phyloP scores from a whole-genome alignment of 2,797 vertebrate species.

The Danionella dracula region DNA sequence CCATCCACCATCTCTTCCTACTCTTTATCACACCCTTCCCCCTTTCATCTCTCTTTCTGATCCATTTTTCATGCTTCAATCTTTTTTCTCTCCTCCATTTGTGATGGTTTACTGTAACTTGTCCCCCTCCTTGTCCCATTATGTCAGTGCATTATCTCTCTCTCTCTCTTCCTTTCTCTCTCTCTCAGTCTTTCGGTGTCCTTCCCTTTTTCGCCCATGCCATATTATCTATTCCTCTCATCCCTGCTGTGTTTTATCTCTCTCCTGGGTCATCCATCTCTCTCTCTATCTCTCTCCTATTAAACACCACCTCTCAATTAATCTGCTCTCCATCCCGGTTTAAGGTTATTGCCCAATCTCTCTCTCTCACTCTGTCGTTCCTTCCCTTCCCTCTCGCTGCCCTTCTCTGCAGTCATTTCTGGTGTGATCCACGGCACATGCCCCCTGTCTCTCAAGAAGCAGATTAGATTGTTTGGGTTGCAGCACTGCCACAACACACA shows the following conservation, averaged over 20 bases:
- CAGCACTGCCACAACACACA: slow-evolving; percentile 22
- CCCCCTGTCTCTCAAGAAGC: slow-evolving; percentile 22
- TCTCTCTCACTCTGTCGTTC: slow-evolving; percentile 20
- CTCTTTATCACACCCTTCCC: slow-evolving; percentile 30
- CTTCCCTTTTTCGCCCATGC: slow-evolving; percentile 29
- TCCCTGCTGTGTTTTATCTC: slow-evolving; percentile 37
- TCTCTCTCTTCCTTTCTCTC: no score
- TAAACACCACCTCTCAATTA: slow-evolving; percentile 35
- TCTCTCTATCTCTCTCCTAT: slow-evolving; percentile 34
- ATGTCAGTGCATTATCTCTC: slow-evolving; percentile 50
- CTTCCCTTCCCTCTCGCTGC: no score
- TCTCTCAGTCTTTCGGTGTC: slow-evolving; percentile 44
- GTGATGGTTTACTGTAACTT: slow-evolving; percentile 57
- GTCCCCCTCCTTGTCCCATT: slow-evolving; percentile 24
- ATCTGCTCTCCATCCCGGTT: slow-evolving; percentile 22
- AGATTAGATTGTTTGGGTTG: slow-evolving; percentile 28
- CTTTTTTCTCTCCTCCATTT: slow-evolving; percentile 63
- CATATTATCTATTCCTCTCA: slow-evolving; percentile 34
- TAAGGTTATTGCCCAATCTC: slow-evolving; percentile 34
- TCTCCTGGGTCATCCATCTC: slow-evolving; percentile 25
- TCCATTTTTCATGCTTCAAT: slow-evolving; percentile 71
- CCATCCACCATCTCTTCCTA: slow-evolving; percentile 22
- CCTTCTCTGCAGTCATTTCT: slow-evolving; percentile 41
- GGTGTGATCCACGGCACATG: slow-evolving; percentile 45
- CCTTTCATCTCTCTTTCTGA: slow-evolving; percentile 60